Evolutionary conservation across 2,888 invertebrate genomes (phyloP), one percentile per base, ranked within the genome.

Genomic region (Orchesellides sinensis): DNA sequence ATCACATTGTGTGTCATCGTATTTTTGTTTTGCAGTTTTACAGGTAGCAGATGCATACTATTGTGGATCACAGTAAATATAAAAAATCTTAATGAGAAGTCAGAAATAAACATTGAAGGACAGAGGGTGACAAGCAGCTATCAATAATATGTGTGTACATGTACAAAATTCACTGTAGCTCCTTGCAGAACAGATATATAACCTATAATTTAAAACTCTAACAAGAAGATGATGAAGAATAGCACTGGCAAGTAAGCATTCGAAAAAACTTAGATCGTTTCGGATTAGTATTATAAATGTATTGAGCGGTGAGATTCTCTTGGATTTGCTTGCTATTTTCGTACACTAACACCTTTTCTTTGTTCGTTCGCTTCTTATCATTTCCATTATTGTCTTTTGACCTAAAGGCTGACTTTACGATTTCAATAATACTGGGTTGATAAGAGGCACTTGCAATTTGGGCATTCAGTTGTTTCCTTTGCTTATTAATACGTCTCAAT

Each of bases 321-420:
- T 72, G 80, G 29, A 72, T 54, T 54, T 80, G 80, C 54, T 35
- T 65, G 45, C 80, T 80, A 40, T 80, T 80, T n/a, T 80, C 80
- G 12, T 80, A 80, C 52, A 80, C 72, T 21, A 80, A 73, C 6
- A 80, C 80, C 52, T 54, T 73, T 2, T 66, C 72, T 69, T 79
- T 77, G n/a, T 32, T 59, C 14, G 29, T 70, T 35, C 23, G 25
- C 21, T 32, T 66, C 5, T 56, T 56, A 8, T 29, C 47, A 29
- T 80, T 80, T 35, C 72, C 80, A 47, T 80, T 80, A 19, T 10
- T 27, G 19, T 80, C 80, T 72, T 72, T 72, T 4, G 21, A 40
- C 17, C 49, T 59, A 32, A 80, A 80, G 3, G 80, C 72, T 0
- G 80, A 65, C 17, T 66, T 80, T 1, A 80, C 65, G 8, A 80